These are phyloP conservation scores for Petromus typicus DNA, from an alignment of 2,113 vertebrate genomes.

Conservation along the genomic window DNA sequence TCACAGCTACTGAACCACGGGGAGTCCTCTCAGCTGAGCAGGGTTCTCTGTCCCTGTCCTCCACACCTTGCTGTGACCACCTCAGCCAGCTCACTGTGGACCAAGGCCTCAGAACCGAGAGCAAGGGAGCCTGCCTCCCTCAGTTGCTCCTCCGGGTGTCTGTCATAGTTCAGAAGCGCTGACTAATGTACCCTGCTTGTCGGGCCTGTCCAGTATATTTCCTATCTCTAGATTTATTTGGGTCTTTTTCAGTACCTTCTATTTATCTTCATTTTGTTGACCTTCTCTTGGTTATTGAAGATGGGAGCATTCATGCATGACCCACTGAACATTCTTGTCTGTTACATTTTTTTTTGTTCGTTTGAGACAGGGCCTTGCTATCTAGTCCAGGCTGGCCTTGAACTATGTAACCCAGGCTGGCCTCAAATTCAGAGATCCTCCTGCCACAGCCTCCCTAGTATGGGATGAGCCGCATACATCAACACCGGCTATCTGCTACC, in stretches of 20 bases:
- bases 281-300: background rate
- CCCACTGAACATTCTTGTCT: background rate
- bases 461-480: background rate
- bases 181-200: fast-evolving
- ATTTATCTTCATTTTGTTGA: background rate
- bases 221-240: background rate
- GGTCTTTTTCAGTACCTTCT: background rate
- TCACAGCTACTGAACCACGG: background rate
- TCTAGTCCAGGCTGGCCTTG: background rate
- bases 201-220: fast-evolving
- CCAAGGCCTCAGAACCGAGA: background rate
- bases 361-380: background rate
- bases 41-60: background rate
- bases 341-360: background rate
- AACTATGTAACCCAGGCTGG: background rate
- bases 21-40: background rate
- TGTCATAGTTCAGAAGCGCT: background rate
- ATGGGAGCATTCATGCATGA: fast-evolving
- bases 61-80: background rate
- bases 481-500: background rate
- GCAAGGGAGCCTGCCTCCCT: background rate
- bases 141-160: background rate
- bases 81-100: background rate
- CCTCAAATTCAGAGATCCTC: background rate
- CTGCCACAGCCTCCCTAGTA: background rate